These are phyloP conservation scores for Orius insidiosus DNA, from an alignment of 1,140 invertebrate species.

Conservation along the genomic window DNA sequence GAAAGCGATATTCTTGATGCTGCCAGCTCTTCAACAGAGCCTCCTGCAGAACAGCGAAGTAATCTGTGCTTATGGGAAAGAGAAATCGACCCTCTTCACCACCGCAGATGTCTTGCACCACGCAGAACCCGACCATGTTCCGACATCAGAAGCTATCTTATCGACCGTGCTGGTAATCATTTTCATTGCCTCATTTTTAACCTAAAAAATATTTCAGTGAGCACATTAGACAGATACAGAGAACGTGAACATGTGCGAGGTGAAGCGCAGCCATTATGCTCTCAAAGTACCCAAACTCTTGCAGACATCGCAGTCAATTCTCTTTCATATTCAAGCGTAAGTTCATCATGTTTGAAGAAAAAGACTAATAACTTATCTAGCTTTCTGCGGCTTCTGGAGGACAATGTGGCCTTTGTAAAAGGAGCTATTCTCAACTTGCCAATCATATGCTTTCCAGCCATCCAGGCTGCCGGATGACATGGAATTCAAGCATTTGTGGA, in stretches of 20 bases:
- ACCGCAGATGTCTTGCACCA: slow-evolving; percentile 15
- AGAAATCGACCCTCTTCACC: slow-evolving; percentile 1
- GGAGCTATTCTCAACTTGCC: slow-evolving; percentile 22
- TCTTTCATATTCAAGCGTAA: slow-evolving; percentile 3
- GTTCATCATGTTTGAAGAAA: slow-evolving; percentile 4
- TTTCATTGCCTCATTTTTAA: neutral
- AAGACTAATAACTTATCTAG: too few species aligned
- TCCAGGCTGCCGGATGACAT: slow-evolving; percentile 29
- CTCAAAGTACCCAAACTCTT: slow-evolving; percentile 16
- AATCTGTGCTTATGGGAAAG: slow-evolving; percentile 3
- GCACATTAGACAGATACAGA: slow-evolving; percentile 20
- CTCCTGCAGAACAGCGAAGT: neutral
- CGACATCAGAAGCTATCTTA: slow-evolving; percentile 23
- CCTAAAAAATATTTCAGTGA: neutral
- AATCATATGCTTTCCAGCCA: slow-evolving; percentile 27
- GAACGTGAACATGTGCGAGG: slow-evolving; percentile 29
- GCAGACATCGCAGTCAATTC: slow-evolving; percentile 14
- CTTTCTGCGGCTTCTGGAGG: slow-evolving; percentile 8
- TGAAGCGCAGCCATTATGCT: slow-evolving; percentile 27
- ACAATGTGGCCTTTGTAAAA: slow-evolving; percentile 24
- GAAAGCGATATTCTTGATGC: slow-evolving; percentile 18
- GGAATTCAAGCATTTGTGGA: slow-evolving; percentile 28
- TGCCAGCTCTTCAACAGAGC: neutral
- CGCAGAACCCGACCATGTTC: slow-evolving; percentile 20
- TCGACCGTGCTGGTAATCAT: slow-evolving; percentile 20